Evolutionary conservation across 2,113 vertebrate species (phyloP).

Genomic region (Apaloderma vittatum): DNA sequence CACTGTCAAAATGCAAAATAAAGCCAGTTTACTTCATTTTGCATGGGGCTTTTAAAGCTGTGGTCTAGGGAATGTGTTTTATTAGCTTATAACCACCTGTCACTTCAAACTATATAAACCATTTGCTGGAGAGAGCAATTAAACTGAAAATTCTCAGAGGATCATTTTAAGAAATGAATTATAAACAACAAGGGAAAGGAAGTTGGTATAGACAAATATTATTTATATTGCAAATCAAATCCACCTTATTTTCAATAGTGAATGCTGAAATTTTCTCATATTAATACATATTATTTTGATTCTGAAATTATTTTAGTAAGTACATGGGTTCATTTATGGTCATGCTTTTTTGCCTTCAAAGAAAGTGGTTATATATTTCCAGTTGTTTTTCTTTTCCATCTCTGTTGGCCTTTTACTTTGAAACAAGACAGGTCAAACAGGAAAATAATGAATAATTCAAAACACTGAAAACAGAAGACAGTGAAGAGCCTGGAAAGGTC

Average conservation of each 20-base stretch:
- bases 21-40: constrained; percentile 45
- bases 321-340: background rate
- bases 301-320: background rate
- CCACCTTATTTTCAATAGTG: background rate
- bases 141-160: constrained; percentile 12
- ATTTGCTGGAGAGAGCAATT: constrained; percentile 18
- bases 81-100: constrained; percentile 52
- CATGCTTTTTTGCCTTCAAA: background rate
- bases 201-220: background rate
- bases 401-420: constrained; percentile 40
- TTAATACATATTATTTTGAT: background rate
- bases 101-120: constrained; percentile 1
- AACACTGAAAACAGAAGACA: constrained; percentile 9
- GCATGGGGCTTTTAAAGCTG: constrained; percentile 42
- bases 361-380: background rate
- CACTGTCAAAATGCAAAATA: constrained; percentile 21
- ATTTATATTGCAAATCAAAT: background rate
- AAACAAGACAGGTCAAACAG: constrained; percentile 45
- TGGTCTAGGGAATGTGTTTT: constrained; percentile 19
- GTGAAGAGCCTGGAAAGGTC: background rate
- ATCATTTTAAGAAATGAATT: constrained; percentile 39
- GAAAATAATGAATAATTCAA: constrained; percentile 50
- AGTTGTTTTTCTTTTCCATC: constrained; percentile 11
- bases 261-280: background rate
- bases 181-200: background rate